Evolutionary conservation across 2,888 invertebrate species (phyloP), one percentile per base, ranked within the genome.

Genomic region (Oligia strigilis): DNA sequence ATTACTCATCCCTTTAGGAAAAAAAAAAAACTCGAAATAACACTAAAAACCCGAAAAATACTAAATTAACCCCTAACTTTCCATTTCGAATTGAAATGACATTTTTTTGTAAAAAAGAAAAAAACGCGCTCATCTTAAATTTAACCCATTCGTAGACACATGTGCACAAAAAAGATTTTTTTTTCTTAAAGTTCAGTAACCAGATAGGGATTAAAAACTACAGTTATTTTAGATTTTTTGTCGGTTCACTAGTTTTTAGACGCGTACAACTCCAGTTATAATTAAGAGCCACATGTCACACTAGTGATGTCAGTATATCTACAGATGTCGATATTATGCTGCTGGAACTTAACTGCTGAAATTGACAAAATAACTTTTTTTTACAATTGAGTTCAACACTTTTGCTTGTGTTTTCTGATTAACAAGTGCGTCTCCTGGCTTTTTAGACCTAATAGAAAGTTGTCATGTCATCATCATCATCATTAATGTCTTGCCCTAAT

Each of bases 61-160:
- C 94, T 95, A 95, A 94, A 95, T 95, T 95, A 95, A 95, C 94
- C 93, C 92, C 94, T 94, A 95, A 97, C 95, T 95, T 94, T 94
- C 94, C 96, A 95, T 96, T 95, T 95, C 95, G 91, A 96, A 96
- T 96, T 91, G 93, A 94, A 96, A 96, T 96, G 96, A 94, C 95
- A 94, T 93, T 94, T 96, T 96, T 94, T 93, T 92, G 62, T 82
- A 83, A 87, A 89, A 49, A 89, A 83, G 40, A 81, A 87, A 89
- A 29, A 88, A 87, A 88, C 90, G 3, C 23, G 49, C 93, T 88
- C 92, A 90, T 88, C 88, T 94, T 95, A 96, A 96, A 88, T 88
- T 95, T 95, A 96, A 97, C 96, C 96, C 96, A 96, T 96, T 96
- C 96, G 93, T 94, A 93, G 93, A 94, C 93, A 94, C 93, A 93